A percentile compares a stretch with the other conserved stretches of the same genome.
phyloP scores from a whole-genome alignment of 2,888 invertebrate species.

The Xylocampa areola region DNA sequence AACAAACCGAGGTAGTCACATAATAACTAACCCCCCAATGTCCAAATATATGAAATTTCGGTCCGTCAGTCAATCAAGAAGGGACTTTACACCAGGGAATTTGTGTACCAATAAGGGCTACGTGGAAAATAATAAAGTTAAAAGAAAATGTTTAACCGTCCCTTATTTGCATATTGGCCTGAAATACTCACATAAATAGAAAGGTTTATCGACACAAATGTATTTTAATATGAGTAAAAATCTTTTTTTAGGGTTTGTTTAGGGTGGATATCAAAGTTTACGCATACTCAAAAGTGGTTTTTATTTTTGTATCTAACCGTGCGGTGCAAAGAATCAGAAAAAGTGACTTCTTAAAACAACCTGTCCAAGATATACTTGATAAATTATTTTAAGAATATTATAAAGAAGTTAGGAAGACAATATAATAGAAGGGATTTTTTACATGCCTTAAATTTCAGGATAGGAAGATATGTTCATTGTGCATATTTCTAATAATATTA shows the following conservation, averaged over 20 bases:
- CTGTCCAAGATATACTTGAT: no score
- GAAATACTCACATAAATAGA: conserved; percentile 59
- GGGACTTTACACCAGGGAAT: conserved; percentile 67
- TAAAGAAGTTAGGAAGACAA: no score
- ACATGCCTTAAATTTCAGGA: no score
- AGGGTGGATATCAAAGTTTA: conserved; percentile 32
- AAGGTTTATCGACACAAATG: conserved; percentile 55
- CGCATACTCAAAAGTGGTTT: conserved; percentile 24
- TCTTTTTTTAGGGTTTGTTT: conserved; percentile 51
- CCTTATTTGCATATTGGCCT: conserved; percentile 60
- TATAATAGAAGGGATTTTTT: no score
- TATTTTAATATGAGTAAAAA: conserved; percentile 55
- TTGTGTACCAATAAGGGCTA: conserved; percentile 58
- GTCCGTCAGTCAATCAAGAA: conserved; percentile 65
- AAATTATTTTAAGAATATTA: no score
- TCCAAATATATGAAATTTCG: conserved; percentile 60
- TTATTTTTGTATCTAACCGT: conserved; percentile 22
- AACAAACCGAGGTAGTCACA: conserved; percentile 29
- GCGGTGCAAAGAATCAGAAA: conserved; percentile 11
- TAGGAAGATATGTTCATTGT: no score
- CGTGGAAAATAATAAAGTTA: conserved; percentile 64
- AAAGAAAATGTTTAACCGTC: conserved; percentile 57
- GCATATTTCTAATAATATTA: no score
- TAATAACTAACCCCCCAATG: conserved; percentile 37
- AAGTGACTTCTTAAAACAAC: no score